phyloP scores from a whole-genome alignment of 2,888 invertebrate species.

The Zootermopsis nevadensis region DNA sequence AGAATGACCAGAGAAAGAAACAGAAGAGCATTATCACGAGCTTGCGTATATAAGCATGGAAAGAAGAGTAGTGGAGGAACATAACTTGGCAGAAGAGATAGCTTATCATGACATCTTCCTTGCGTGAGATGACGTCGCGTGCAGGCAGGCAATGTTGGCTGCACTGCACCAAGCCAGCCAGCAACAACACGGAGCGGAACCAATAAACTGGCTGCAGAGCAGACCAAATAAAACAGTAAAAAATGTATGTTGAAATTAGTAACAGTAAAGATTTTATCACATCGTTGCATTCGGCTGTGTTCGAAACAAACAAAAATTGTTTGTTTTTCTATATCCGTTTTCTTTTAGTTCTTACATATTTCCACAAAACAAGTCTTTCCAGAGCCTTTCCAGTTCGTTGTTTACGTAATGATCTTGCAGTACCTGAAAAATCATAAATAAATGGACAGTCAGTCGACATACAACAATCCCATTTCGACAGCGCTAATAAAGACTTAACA shows the following conservation, averaged over 20 bases:
- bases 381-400: too few species aligned
- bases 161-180: conserved; percentile 7
- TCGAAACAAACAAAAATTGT: conserved; percentile 1
- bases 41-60: neutral
- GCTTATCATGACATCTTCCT: conserved; percentile 16
- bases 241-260: conserved; percentile 34
- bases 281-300: conserved; percentile 6
- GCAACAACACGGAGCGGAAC: conserved; percentile 1
- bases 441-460: too few species aligned
- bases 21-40: neutral
- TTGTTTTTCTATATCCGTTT: neutral
- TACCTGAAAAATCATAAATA: too few species aligned
- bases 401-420: too few species aligned
- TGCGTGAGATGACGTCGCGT: neutral
- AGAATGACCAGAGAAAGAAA: neutral
- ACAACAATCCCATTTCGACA: too few species aligned
- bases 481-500: too few species aligned
- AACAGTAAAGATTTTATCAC: conserved; percentile 27
- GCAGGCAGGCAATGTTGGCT: conserved; percentile 1
- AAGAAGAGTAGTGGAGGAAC: neutral
- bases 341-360: too few species aligned
- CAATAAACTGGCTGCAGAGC: conserved; percentile 9
- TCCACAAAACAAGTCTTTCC: too few species aligned
- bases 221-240: neutral
- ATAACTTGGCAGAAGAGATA: neutral